phyloP scores from a whole-genome alignment of 1,140 invertebrate genomes.

The Macrobrachium rosenbergii region DNA sequence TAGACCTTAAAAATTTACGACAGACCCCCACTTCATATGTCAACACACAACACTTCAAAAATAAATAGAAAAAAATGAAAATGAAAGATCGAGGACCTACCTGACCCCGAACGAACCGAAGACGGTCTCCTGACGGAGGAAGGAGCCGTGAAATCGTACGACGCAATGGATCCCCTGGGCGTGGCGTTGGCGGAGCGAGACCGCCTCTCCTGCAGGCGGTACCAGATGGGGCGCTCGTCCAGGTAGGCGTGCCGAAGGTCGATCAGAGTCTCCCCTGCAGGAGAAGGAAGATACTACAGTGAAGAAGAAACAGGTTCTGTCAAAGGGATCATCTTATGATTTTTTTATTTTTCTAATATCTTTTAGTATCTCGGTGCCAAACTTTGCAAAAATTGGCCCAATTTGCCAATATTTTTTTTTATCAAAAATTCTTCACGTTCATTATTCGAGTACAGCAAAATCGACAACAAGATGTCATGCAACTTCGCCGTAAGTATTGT shows the following conservation, averaged over 20 bases:
- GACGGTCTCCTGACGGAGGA: conserved; percentile 55
- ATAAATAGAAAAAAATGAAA: not conserved
- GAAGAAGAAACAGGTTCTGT: not conserved
- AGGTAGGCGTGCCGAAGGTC: conserved; percentile 86
- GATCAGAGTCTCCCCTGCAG: conserved; percentile 80
- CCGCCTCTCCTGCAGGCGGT: conserved; percentile 84
- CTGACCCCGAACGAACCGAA: conserved; percentile 64
- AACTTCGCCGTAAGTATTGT: too few relatives aligned
- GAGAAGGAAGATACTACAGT: not conserved
- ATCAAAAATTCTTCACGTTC: too few relatives aligned
- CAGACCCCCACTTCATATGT: too few relatives aligned
- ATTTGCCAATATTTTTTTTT: too few relatives aligned
- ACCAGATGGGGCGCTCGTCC: conserved; percentile 88
- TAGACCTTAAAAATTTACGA: too few relatives aligned
- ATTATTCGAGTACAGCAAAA: too few relatives aligned
- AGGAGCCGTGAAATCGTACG: conserved; percentile 60
- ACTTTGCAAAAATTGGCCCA: too few relatives aligned
- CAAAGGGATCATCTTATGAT: too few relatives aligned
- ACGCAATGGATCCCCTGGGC: conserved; percentile 80
- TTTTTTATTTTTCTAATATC: too few relatives aligned
- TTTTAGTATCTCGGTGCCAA: too few relatives aligned
- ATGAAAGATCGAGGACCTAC: conserved; percentile 2
- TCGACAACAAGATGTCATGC: too few relatives aligned
- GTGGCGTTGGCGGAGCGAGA: conserved; percentile 81
- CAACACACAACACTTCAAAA: not conserved